Percentiles rank a stretch among this genome's conserved stretches.
phyloP scores from a whole-genome alignment of 2,888 invertebrate genomes.

The Shargacucullia verbasci region DNA sequence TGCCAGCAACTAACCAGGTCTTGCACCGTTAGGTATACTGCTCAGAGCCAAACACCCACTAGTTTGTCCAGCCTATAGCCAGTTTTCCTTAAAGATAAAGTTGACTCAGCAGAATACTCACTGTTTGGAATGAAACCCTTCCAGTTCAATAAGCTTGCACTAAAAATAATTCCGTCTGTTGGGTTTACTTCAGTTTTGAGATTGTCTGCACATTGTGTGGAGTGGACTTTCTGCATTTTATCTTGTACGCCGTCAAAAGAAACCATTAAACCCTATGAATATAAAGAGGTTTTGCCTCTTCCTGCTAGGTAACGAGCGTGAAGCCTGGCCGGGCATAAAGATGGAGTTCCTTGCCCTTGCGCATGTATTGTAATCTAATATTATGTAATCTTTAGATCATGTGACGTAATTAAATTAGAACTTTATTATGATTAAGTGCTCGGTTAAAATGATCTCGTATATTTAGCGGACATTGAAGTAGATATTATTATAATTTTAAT shows the following conservation, averaged over 20 bases:
- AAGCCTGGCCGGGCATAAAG: constrained; percentile 50
- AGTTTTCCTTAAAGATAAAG: too few relatives aligned
- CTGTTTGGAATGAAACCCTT: too few relatives aligned
- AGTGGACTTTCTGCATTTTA: constrained; percentile 1
- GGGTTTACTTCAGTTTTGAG: too few relatives aligned
- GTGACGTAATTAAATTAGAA: constrained; percentile 29
- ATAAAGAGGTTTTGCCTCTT: constrained; percentile 38
- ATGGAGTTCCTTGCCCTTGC: constrained; percentile 57
- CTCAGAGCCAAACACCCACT: too few relatives aligned
- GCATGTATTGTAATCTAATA: constrained; percentile 14
- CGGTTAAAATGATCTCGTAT: constrained; percentile 8
- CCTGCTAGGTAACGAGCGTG: constrained; percentile 56
- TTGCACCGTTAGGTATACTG: too few relatives aligned
- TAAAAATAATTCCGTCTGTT: too few relatives aligned
- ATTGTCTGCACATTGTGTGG: too few relatives aligned
- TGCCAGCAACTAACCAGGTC: too few relatives aligned
- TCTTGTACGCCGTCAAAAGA: constrained; percentile 15
- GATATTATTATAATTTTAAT: too few relatives aligned
- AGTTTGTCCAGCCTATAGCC: too few relatives aligned
- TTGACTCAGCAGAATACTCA: too few relatives aligned
- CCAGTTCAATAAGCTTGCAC: too few relatives aligned
- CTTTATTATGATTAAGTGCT: not conserved
- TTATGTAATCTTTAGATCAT: constrained; percentile 12
- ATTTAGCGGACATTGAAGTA: not conserved
- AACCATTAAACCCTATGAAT: constrained; percentile 32